Conservation (phyloP, 1,140 invertebrate genomes). For the Agraylea sexmaculata region DNA sequence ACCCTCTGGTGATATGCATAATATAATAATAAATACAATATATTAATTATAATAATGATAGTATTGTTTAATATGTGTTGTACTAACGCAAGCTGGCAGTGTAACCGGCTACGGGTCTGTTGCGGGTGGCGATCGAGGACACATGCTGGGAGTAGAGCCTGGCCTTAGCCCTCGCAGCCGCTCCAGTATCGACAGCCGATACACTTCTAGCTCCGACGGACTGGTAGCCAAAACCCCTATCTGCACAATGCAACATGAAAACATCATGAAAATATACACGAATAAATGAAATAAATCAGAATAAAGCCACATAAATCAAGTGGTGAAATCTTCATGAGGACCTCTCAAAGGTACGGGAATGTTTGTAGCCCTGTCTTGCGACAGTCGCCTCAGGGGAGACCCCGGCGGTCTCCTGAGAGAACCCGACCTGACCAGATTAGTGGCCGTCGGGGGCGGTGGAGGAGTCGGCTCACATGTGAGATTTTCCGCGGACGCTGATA, state of each 20-base stretch:
- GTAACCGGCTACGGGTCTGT: conserved; percentile 56
- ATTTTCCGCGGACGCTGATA: conserved; percentile 20
- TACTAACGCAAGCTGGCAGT: conserved; percentile 65
- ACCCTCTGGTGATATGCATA: conserved; percentile 33
- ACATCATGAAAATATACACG: not conserved
- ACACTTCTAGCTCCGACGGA: conserved; percentile 52
- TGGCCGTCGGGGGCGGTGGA: conserved; percentile 21
- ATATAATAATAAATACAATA: conserved; percentile 8
- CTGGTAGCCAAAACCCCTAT: conserved; percentile 11
- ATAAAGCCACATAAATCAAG: not conserved
- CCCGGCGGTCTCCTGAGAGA: conserved; percentile 28
- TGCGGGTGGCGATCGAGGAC: conserved; percentile 63
- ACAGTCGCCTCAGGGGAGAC: conserved; percentile 25
- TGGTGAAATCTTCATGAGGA: not conserved
- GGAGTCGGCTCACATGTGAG: conserved; percentile 12
- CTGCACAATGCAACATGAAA: conserved; percentile 9
- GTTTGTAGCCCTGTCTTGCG: conserved; percentile 35
- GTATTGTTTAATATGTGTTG: conserved; percentile 5
- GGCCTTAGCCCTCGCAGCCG: conserved; percentile 72
- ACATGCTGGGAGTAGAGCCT: too few species aligned
- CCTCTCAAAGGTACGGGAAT: conserved; percentile 39
- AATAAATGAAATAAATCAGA: conserved; percentile 1
- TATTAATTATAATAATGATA: conserved; percentile 4
- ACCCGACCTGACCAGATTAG: conserved; percentile 27
- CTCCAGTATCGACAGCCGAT: conserved; percentile 85